Evolutionary conservation across 2,888 invertebrate species (phyloP), one percentile per base, ranked within the genome.

Genomic region (Temnothorax unifasciatus): DNA sequence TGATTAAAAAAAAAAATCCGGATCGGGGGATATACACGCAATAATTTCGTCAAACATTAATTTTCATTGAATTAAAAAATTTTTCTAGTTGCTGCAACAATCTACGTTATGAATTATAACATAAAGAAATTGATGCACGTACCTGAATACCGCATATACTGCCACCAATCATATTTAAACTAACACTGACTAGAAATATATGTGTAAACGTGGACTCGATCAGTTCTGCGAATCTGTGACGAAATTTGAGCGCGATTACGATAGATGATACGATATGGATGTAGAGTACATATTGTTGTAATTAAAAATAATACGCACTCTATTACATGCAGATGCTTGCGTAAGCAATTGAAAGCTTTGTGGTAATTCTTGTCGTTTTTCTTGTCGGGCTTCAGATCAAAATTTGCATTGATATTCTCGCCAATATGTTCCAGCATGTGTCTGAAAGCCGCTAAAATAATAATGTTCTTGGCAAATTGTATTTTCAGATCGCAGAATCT

Each of bases 71-170:
- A 9, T 34, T n/a, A 13, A 47, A 29, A 50, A 34, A n/a, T 41
- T 3, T 0, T n/a, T 54, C 3, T 41, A 2, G 25, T 57, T 0
- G 15, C 11, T 73, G 2, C 15, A 25, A 52, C 9, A 63, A 61
- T 38, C 1, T 18, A 21, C 11, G 2, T 75, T 8, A 18, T 34
- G 18, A 3, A 57, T 18, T 50, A 50, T 25, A n/a, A 50, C 2
- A 11, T 50, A 61, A 11, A 57, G 5, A 54, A 73, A 57, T 21
- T 15, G 3, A 3, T 21, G 29, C 13, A 47, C 13, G 1, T 54
- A 76, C 82, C 34, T 82, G 82, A 21, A 82, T 75, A 52, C 75
- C 82, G 13, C 63, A 71, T 57, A 82, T 75, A 54, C 82, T 82
- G 29, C 74, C 52, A 11, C 74, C 75, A 18, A 82, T 15, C 82